Base-by-base conservation (phyloP, 2,888 invertebrate species). In the Ectemnius cavifrons region DNA sequence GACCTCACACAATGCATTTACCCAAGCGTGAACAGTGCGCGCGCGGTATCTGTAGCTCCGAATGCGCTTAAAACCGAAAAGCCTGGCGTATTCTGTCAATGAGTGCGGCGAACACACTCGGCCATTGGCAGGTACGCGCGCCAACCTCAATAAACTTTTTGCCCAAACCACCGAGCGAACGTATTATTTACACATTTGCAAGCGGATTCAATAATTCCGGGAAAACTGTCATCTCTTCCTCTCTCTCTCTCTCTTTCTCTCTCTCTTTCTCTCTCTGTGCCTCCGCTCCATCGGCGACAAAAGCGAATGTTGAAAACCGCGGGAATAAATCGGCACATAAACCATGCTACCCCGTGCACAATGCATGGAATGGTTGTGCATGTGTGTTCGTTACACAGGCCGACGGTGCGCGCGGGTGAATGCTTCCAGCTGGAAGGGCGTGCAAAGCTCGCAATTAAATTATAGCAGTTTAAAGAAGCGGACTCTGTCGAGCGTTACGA, bases 371-470 rank as follows among this genome's bases (percentile, higher is more conserved):
- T 37, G 37, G 37, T 8, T 11, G 11, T 11, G 37, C 8, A 37
- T 37, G 8, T 37, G 37, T 37, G 37, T 6, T 37, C 1, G 37
- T 37, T 23, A 3, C 23, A 23, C 5, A 11, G 37, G 37, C 11
- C 8, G 37, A 37, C 0, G 8, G 37, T 8, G 8, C 8, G 37
- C 37, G 37, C 37, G 6, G 37, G 6, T 11, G 37, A 11, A 37
- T 11, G 37, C 37, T 37, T 11, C 37, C 37, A 37, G 37, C 11
- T 8, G 37, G 37, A 37, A 11, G 37, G 11, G 37, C 52, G 16
- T 52, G 52, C 52, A 16, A 52, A 16, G 14, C 52, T 52, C 52
- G 52, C 52, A 52, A 52, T 52, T 52, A 52, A 52, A 52, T 52
- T 52, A 52, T 52, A 14, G 16, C 52, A 52, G 52, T 52, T 52